Evolutionary conservation across 2,113 vertebrate genomes (phyloP).

Genomic region (Brachyhypopomus gauderio): DNA sequence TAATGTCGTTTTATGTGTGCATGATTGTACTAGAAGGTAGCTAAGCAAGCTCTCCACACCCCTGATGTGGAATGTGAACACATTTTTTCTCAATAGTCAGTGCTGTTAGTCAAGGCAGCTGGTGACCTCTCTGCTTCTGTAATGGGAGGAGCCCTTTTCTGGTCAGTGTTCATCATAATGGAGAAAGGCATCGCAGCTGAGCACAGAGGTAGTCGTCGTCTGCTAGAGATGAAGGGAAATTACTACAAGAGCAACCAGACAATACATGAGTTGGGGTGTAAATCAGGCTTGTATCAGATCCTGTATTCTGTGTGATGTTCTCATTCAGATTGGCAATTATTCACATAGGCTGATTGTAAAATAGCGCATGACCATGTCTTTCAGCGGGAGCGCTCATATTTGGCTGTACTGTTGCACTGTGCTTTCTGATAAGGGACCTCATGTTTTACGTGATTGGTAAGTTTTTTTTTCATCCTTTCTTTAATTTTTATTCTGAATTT

Average conservation of each 20-base stretch:
- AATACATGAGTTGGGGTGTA: neutral
- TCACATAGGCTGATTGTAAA: neutral
- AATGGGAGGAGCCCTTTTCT: neutral
- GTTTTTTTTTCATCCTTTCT: conserved; percentile 46
- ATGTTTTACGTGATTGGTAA: conserved; percentile 99
- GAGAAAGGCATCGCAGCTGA: neutral
- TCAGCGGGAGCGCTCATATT: conserved; percentile 79
- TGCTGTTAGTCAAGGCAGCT: neutral
- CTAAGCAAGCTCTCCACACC: neutral
- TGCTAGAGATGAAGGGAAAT: neutral
- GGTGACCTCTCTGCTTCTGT: neutral
- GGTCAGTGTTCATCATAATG: neutral
- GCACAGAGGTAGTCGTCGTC: neutral
- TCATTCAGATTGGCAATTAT: neutral
- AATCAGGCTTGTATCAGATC: neutral
- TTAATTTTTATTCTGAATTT: neutral
- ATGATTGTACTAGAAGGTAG: neutral
- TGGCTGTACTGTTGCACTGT: conserved; percentile 86
- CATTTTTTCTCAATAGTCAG: neutral
- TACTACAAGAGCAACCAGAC: neutral
- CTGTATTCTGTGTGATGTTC: neutral
- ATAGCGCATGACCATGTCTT: conserved; percentile 47
- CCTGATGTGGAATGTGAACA: neutral
- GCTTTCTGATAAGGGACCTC: conserved; percentile 93
- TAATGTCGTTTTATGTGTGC: neutral